phyloP scores from a whole-genome alignment of 2,113 vertebrate species.

The Peromyscus polionotus region DNA sequence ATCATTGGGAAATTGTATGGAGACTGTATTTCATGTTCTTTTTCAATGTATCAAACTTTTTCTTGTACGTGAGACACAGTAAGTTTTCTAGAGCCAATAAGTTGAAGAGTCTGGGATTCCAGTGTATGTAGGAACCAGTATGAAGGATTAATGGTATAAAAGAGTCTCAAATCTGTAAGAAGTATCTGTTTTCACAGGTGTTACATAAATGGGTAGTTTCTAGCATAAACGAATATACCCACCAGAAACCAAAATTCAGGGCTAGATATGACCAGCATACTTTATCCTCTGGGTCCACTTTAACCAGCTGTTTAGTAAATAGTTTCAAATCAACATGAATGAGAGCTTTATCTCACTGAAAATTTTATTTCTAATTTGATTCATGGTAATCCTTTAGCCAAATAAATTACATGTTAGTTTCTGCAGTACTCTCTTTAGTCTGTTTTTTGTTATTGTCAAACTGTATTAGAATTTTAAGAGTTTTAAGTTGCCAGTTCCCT shows the following conservation, averaged over 20 bases:
- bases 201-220: neutral
- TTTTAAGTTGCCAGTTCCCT: neutral
- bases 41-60: neutral
- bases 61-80: neutral
- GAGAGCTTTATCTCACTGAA: neutral
- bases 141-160: conserved; percentile 9
- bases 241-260: neutral
- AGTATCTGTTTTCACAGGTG: neutral
- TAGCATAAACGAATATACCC: neutral
- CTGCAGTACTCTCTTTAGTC: neutral
- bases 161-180: neutral
- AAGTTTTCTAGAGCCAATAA: neutral
- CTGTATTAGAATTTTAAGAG: neutral
- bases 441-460: neutral
- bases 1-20: neutral
- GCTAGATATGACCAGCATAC: neutral
- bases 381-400: neutral
- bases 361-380: neutral
- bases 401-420: neutral
- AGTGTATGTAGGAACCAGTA: neutral
- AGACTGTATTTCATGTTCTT: neutral
- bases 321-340: neutral
- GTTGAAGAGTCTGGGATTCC: neutral
- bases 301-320: neutral
- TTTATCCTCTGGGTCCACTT: neutral